Evolutionary conservation across 2,888 invertebrate species (phyloP).

Genomic region (Folsomia manolachei): DNA sequence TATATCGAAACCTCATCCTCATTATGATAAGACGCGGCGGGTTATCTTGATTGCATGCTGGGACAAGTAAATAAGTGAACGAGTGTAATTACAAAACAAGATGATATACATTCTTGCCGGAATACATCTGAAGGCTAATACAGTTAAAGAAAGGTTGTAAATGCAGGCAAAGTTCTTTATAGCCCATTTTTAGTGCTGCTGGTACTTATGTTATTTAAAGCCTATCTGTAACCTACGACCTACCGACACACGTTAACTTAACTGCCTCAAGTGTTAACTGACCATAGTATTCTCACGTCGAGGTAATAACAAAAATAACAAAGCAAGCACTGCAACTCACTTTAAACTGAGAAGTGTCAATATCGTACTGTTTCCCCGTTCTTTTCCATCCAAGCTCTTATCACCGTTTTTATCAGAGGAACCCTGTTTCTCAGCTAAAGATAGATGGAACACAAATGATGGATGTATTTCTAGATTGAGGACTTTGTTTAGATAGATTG

Average conservation of each 20-base stretch:
- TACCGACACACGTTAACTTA: background rate
- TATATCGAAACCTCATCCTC: background rate
- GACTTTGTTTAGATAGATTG: background rate
- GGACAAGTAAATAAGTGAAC: too few relatives aligned
- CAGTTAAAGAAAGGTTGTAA: background rate
- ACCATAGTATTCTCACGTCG: slow-evolving; percentile 11
- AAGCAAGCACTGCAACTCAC: background rate
- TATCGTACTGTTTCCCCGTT: slow-evolving; percentile 25
- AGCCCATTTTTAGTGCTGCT: too few relatives aligned
- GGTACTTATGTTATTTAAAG: too few relatives aligned
- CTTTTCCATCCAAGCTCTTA: too few relatives aligned
- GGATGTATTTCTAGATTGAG: background rate
- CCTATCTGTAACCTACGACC: background rate
- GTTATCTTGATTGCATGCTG: background rate
- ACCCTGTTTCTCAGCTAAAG: background rate
- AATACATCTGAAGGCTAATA: too few relatives aligned
- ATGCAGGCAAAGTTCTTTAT: too few relatives aligned
- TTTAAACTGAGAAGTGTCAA: slow-evolving; percentile 25
- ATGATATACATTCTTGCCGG: too few relatives aligned
- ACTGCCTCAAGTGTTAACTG: slow-evolving; percentile 2
- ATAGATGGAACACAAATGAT: background rate
- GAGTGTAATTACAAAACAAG: too few relatives aligned
- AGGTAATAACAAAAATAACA: too few relatives aligned
- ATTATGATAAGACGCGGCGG: background rate
- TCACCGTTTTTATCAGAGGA: too few relatives aligned